A percentile compares a stretch with the other conserved stretches of the same genome.
These are phyloP conservation scores for Chrysolina haemoptera DNA, from an alignment of 2,888 invertebrate genomes.

Conservation along the genomic window DNA sequence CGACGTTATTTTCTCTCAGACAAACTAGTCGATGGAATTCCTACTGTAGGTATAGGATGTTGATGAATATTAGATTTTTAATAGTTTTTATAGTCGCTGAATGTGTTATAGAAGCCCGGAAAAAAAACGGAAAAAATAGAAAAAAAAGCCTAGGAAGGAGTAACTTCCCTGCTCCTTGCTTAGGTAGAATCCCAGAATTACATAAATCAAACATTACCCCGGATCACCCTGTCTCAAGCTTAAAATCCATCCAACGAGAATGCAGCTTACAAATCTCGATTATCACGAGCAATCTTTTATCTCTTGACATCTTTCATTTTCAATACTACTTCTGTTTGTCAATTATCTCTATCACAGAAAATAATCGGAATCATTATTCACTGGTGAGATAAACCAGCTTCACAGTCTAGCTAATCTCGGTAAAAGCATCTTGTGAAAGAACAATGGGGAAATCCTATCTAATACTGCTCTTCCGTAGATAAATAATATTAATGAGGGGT, in stretches of 20 bases:
- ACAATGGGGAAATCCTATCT: slow-evolving; percentile 8
- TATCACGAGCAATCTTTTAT: slow-evolving; percentile 17
- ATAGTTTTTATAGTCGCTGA: no score
- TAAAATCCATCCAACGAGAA: background rate
- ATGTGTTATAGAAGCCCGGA: no score
- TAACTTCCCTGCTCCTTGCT: no score
- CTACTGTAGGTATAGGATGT: no score
- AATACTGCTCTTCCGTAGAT: background rate
- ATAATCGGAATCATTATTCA: slow-evolving; percentile 30
- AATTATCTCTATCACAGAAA: slow-evolving; percentile 25
- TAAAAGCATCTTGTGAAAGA: slow-evolving; percentile 2
- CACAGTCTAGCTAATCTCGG: slow-evolving; percentile 11
- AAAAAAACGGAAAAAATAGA: no score
- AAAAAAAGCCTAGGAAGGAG: no score
- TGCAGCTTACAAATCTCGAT: background rate
- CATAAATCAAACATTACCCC: no score
- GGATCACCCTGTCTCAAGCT: no score
- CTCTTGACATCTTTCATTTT: slow-evolving; percentile 13
- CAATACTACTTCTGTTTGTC: slow-evolving; percentile 30
- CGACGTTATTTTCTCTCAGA: no score
- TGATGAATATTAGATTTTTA: no score
- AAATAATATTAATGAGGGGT: slow-evolving; percentile 2
- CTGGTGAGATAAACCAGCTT: slow-evolving; percentile 1
- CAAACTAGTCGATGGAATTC: no score
- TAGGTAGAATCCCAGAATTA: no score